phyloP scores from a whole-genome alignment of 2,113 vertebrate genomes.

The Xyrauchen texanus region DNA sequence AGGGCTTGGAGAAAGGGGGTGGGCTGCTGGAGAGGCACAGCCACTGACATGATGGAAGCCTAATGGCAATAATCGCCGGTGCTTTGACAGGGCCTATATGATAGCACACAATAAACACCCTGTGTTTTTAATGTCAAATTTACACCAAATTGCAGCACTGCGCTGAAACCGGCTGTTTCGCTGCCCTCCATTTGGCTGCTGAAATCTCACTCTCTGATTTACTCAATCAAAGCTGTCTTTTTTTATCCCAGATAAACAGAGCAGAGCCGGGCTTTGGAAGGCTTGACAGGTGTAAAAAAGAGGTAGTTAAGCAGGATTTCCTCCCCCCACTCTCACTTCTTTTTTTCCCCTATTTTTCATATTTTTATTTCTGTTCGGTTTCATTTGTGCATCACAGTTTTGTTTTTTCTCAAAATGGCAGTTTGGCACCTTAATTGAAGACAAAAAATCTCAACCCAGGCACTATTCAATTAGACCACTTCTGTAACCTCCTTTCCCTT shows the following conservation, averaged over 20 bases:
- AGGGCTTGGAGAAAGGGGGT: conserved; percentile 89
- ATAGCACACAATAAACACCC: conserved; percentile 90
- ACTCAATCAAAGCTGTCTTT: conserved; percentile 61
- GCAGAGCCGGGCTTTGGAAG: conserved; percentile 35
- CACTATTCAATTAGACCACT: conserved; percentile 17
- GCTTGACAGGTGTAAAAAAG: conserved; percentile 59
- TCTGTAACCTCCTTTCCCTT: too few relatives aligned
- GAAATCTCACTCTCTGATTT: conserved; percentile 60
- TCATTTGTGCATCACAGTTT: conserved; percentile 26
- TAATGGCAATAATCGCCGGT: conserved; percentile 99
- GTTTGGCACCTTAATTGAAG: conserved; percentile 44
- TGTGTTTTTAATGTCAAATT: conserved; percentile 92
- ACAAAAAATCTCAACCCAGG: conserved; percentile 1
- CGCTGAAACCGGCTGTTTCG: conserved; percentile 87
- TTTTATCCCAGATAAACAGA: conserved; percentile 64
- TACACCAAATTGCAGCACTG: conserved; percentile 97
- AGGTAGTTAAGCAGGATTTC: conserved; percentile 57
- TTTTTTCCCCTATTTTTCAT: conserved; percentile 1
- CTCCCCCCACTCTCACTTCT: conserved; percentile 22
- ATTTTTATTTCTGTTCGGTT: conserved; percentile 24
- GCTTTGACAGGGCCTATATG: conserved; percentile 99
- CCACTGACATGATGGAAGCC: conserved; percentile 97
- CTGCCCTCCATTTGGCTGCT: conserved; percentile 53
- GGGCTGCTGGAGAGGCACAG: conserved; percentile 85
- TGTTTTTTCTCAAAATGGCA: neutral